Base-by-base conservation (phyloP, 2,888 invertebrate species). In the Plemyria rubiginata region DNA sequence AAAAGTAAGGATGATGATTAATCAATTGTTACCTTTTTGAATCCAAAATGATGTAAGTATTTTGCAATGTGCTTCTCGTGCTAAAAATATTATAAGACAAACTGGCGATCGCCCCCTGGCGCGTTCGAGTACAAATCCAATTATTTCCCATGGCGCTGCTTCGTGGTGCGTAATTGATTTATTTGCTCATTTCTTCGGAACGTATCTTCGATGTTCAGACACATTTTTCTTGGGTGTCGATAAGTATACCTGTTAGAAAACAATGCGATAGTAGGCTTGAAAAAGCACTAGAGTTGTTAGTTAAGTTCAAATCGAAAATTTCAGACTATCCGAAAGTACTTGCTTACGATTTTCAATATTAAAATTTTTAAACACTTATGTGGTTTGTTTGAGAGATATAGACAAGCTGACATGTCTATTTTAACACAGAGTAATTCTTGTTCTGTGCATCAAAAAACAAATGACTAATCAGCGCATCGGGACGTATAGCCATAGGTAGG, bases 101-200 rank as follows among this genome's bases (percentile, higher is more conserved):
- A 84, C 78, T 75, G 75, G 76, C 75, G 78, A 87, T 86, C 80
- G 81, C 79, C 82, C 84, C 83, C 83, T 70, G 76, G 85, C 84
- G 87, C 76, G 84, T 76, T 81, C 76, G 76, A 80, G 85, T 84
- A 82, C 83, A 85, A 87, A 89, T 88, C 85, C 88, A 90, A 90
- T 90, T 89, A 89, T 87, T 86, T 80, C 82, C 82, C 78, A 83
- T 74, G 81, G 84, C 77, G 82, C 82, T 78, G 79, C 80, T 80
- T 80, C 81, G 78, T 79, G 80, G 82, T 81, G 84, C 83, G 88
- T 87, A 88, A 89, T 89, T 88, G 87, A 88, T 90, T 89, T 89
- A 90, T 88, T 88, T 87, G 84, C 82, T 86, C 85, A 86, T 87
- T 86, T 86, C 81, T 81, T 81, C 71, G 79, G 78, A 73, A 76